Evolutionary conservation across 2,888 invertebrate species (phyloP), one percentile per base, ranked within the genome.

Genomic region (Pseudanteris insignis): DNA sequence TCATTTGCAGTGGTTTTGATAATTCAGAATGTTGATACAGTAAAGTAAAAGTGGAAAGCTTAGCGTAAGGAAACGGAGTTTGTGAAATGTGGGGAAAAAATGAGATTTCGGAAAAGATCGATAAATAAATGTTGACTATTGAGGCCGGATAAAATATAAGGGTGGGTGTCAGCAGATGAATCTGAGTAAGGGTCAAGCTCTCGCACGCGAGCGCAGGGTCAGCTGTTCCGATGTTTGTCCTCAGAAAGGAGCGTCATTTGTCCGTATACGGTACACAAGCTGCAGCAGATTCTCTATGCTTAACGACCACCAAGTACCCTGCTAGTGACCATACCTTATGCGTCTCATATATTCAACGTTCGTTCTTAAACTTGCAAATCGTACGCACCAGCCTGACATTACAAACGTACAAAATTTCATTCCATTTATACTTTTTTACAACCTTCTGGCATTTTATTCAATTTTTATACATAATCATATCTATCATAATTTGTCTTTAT

Each of bases 161-260:
- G 70, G 68, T 69, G 73, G 70, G 58, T 71, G 73, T 74, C 69
- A 73, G 78, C 77, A 78, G 77, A 78, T 78, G 78, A 79, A 74
- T 73, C 76, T 73, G 73, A 75, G 78, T 75, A 70, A 71, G 71
- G 78, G 77, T 78, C 78, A 78, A 73, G 58, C 50, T 70, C 69
- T 65, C 64, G 74, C 74, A 73, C 74, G 74, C 74, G 75, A 74
- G 70, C 73, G 73, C 74, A 50, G 75, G 78, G 78, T 78, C 79
- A 79, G 79, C 79, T 79, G 79, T 76, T 59, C 76, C 71, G 76
- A 74, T 78, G 75, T 78, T 78, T 78, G 77, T 76, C 75, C 74
- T 72, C 44, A 46, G 54, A 53, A 53, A 18, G 63, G 60, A 64
- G 47, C 51, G 68, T 65, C 71, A 68, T 75, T 73, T 72, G 72